Percentiles rank a stretch among this genome's conserved stretches.
Evolutionary conservation across 2,113 vertebrate species (phyloP).

Genomic region (Anoplopoma fimbria): DNA sequence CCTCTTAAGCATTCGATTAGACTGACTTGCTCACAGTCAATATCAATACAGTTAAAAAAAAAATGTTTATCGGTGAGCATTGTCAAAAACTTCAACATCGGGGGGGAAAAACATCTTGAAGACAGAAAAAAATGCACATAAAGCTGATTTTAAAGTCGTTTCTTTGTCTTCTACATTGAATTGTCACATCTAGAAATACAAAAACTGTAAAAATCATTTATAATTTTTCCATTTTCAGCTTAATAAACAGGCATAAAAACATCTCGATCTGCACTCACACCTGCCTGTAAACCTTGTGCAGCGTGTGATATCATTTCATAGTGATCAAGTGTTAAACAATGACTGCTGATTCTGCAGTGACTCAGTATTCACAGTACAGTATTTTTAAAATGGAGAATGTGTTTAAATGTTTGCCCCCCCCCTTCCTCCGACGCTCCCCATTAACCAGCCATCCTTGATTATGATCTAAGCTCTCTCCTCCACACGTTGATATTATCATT

Average conservation of each 20-base stretch:
- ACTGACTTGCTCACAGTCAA: background rate
- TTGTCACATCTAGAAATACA: background rate
- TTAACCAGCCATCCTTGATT: constrained; percentile 67
- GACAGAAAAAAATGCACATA: too few relatives aligned
- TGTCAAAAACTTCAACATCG: too few relatives aligned
- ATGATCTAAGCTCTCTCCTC: constrained; percentile 49
- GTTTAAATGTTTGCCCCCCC: too few relatives aligned
- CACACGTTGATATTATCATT: constrained; percentile 75
- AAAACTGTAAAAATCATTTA: too few relatives aligned
- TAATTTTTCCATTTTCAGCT: too few relatives aligned
- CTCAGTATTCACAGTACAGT: constrained; percentile 27
- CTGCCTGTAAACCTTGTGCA: background rate
- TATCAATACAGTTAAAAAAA: background rate
- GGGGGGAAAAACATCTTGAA: too few relatives aligned
- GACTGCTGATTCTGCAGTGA: constrained; percentile 30
- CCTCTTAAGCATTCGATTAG: too few relatives aligned
- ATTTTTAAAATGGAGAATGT: constrained; percentile 45
- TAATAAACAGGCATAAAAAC: too few relatives aligned
- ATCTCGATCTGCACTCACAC: background rate
- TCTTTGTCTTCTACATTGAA: too few relatives aligned
- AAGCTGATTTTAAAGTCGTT: too few relatives aligned
- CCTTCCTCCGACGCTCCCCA: constrained; percentile 32
- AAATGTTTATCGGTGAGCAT: too few relatives aligned
- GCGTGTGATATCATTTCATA: constrained; percentile 7
- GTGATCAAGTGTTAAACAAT: constrained; percentile 17